Percentiles rank a stretch among this genome's conserved stretches.
These are phyloP conservation scores for Drosophila koepferae DNA, from an alignment of 2,888 invertebrate genomes.

Conservation along the genomic window DNA sequence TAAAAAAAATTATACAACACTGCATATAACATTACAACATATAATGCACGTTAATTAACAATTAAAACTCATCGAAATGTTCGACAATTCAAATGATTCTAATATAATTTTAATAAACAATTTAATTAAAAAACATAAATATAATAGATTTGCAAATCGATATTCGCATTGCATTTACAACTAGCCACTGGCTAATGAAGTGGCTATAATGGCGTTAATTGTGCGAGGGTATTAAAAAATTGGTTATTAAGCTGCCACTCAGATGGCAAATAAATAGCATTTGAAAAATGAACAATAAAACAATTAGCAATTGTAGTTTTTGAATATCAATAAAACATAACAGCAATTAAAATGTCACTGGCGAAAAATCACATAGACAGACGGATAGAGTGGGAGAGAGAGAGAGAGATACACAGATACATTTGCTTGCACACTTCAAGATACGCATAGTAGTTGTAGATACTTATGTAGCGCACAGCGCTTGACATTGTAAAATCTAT, in stretches of 20 bases:
- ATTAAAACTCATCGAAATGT: not conserved
- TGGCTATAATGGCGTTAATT: constrained; percentile 75
- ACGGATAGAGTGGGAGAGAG: not conserved
- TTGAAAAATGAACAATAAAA: constrained; percentile 73
- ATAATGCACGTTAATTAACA: not conserved
- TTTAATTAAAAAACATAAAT: constrained; percentile 5
- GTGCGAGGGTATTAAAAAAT: constrained; percentile 74
- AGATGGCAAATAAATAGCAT: constrained; percentile 65
- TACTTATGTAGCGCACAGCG: constrained; percentile 41
- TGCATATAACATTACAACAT: not conserved
- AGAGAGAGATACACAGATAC: not conserved
- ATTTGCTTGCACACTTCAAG: constrained; percentile 15
- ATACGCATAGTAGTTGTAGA: constrained; percentile 41
- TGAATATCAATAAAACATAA: constrained; percentile 80
- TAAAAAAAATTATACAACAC: not conserved
- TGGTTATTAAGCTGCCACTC: constrained; percentile 79
- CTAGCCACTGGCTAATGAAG: constrained; percentile 52
- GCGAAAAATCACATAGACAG: constrained; percentile 60
- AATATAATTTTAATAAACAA: constrained; percentile 1
- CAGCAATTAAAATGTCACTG: constrained; percentile 80
- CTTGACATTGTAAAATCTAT: constrained; percentile 69
- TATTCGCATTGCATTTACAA: constrained; percentile 29
- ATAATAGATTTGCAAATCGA: constrained; percentile 9
- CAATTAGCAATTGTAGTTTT: constrained; percentile 77
- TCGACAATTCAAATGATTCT: not conserved